Conservation (phyloP, 1,140 invertebrate species). For the Trichogramma pretiosum region DNA sequence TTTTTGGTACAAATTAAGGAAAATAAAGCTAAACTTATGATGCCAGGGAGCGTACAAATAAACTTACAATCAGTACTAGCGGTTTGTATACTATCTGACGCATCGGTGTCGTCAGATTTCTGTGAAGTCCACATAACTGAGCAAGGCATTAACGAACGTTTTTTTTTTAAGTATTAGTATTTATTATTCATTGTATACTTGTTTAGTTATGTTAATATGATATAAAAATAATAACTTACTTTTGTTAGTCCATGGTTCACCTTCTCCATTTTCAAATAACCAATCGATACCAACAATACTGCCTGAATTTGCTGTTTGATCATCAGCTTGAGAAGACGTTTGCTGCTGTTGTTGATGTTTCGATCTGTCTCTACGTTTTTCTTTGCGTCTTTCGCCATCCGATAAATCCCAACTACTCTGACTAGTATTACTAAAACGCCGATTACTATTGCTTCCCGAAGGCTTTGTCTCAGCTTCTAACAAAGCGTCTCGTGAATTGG, state of each 20-base stretch:
- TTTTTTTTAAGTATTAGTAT: no score
- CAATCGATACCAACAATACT: conserved; percentile 46
- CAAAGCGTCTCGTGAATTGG: conserved; percentile 39
- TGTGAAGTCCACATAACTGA: conserved; percentile 45
- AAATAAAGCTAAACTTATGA: no score
- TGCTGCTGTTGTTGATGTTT: conserved; percentile 16
- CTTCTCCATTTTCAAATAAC: conserved; percentile 44
- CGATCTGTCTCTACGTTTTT: conserved; percentile 20
- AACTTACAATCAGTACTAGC: conserved; percentile 44
- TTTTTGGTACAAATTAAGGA: no score
- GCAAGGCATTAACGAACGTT: conserved; percentile 32
- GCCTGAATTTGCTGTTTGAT: conserved; percentile 35
- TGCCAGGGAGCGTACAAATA: no score
- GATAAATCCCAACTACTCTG: conserved; percentile 41
- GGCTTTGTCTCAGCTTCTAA: conserved; percentile 35
- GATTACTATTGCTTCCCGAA: conserved; percentile 21
- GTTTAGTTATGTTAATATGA: no score
- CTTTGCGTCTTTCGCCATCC: conserved; percentile 30
- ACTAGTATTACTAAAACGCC: conserved; percentile 40
- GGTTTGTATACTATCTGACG: conserved; percentile 42
- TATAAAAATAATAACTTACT: conserved; percentile 33
- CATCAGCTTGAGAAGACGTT: conserved; percentile 32
- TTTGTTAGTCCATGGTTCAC: conserved; percentile 42
- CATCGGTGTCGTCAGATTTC: conserved; percentile 44
- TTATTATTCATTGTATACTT: no score